phyloP scores from a whole-genome alignment of 2,888 invertebrate genomes.

The Cactoblastis cactorum region DNA sequence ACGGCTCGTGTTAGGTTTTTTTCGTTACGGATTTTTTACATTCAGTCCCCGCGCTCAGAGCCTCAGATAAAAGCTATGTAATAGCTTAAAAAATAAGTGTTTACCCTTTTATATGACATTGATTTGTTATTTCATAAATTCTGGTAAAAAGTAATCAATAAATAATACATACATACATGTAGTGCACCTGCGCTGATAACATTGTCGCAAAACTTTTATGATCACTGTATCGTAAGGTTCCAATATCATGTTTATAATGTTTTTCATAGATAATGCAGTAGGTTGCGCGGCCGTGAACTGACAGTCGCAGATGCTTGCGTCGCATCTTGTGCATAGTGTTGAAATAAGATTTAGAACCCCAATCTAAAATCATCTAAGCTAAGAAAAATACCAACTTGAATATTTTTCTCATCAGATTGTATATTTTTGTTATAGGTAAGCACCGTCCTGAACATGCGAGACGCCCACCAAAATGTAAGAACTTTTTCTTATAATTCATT shows the following conservation, averaged over 20 bases:
- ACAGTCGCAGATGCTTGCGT: not conserved
- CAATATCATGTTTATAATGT: constrained; percentile 5
- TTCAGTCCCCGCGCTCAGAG: no score
- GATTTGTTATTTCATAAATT: no score
- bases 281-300: constrained; percentile 10
- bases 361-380: not conserved
- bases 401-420: not conserved
- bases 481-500: constrained; percentile 3
- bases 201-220: constrained; percentile 2
- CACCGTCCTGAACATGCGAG: constrained; percentile 16
- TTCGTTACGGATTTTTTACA: no score
- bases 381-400: not conserved
- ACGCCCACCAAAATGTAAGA: constrained; percentile 15
- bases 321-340: not conserved
- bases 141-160: no score
- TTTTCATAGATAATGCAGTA: constrained; percentile 11
- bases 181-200: no score
- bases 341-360: no score
- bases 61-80: no score
- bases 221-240: not conserved
- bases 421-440: constrained; percentile 39
- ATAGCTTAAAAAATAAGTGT: no score
- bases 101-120: no score
- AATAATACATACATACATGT: no score
- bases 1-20: no score